Conservation (phyloP, 2,113 vertebrate genomes). For the Mobula birostris region DNA sequence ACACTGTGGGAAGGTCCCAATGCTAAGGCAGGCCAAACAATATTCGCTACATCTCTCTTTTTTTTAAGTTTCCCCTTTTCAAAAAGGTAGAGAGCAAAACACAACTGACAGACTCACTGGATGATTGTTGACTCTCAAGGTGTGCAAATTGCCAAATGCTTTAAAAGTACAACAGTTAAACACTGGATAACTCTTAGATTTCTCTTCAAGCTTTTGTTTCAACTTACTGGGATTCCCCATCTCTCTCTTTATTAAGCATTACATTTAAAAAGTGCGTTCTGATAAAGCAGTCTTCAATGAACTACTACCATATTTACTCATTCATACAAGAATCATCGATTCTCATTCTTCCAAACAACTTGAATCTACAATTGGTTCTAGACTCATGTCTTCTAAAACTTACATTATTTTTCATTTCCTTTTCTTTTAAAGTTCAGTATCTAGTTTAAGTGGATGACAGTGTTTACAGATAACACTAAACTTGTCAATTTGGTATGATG, state of each 20-base stretch:
- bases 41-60: conserved; percentile 82
- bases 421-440: conserved; percentile 40
- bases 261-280: conserved; percentile 69
- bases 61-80: conserved; percentile 58
- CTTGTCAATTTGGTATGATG: conserved; percentile 41
- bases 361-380: conserved; percentile 29
- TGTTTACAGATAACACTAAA: conserved; percentile 63
- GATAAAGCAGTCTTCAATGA: conserved; percentile 64
- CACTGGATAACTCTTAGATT: conserved; percentile 77
- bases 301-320: conserved; percentile 58
- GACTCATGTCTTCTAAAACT: not conserved
- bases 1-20: conserved; percentile 60
- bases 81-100: conserved; percentile 69
- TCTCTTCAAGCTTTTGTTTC: conserved; percentile 55
- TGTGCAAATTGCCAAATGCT: conserved; percentile 99
- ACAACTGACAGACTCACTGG: conserved; percentile 50
- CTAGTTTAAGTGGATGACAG: conserved; percentile 72
- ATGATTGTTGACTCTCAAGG: conserved; percentile 71
- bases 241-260: conserved; percentile 1
- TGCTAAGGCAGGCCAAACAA: conserved; percentile 71
- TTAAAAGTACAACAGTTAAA: conserved; percentile 84
- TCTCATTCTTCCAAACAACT: conserved; percentile 36
- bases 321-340: conserved; percentile 51
- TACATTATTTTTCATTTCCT: conserved; percentile 27
- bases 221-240: conserved; percentile 49